Evolutionary conservation across 2,113 vertebrate genomes (phyloP).

Genomic region (Leptodactylus fuscus): DNA sequence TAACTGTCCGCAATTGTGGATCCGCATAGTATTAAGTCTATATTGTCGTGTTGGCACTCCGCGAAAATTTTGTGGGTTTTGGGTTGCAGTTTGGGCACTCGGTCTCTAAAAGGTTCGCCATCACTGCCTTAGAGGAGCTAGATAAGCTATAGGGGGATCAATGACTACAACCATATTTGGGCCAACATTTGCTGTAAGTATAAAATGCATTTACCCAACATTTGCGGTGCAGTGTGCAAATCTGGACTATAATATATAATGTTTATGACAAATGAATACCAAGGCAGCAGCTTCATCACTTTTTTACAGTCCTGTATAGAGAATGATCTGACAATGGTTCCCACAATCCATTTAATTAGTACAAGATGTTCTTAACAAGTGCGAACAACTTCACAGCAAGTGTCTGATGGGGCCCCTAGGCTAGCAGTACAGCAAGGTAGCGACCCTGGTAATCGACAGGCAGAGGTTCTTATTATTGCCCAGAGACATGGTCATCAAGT

Average conservation of each 20-base stretch:
- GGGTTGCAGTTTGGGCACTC: too few relatives aligned
- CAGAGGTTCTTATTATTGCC: neutral
- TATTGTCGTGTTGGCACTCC: too few relatives aligned
- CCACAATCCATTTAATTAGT: conserved; percentile 40
- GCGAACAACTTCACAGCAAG: conserved; percentile 1
- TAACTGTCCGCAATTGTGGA: too few relatives aligned
- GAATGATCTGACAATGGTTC: neutral
- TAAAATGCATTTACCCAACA: neutral
- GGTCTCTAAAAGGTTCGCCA: too few relatives aligned
- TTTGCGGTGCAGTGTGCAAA: neutral
- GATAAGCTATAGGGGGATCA: too few relatives aligned
- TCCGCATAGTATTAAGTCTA: too few relatives aligned
- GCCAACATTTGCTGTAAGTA: too few relatives aligned
- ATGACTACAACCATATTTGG: too few relatives aligned
- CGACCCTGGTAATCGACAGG: neutral
- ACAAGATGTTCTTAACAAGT: conserved; percentile 27
- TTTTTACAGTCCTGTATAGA: neutral
- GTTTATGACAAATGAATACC: neutral
- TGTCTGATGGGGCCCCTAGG: conserved; percentile 12
- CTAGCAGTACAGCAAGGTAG: neutral
- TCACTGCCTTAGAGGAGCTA: too few relatives aligned
- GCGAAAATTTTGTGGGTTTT: too few relatives aligned
- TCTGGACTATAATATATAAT: neutral
- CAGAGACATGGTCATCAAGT: neutral
- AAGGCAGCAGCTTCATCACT: conserved; percentile 4